Evolutionary conservation across 2,888 invertebrate species (phyloP), one percentile per base, ranked within the genome.

Genomic region (Julus scanicus): DNA sequence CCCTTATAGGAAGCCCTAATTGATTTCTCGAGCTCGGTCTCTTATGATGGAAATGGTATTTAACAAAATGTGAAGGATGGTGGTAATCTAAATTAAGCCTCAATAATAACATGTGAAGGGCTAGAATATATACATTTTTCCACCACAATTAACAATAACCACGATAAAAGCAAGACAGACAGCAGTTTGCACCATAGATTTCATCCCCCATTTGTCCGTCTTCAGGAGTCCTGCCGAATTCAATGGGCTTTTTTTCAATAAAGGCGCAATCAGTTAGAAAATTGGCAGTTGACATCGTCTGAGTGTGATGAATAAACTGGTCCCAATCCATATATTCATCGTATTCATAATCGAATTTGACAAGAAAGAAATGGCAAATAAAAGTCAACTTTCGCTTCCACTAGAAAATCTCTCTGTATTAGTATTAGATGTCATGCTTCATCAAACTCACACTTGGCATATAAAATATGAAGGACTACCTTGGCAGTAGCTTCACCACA

Each of bases 311-410:
- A 63, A 63, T 63, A 63, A 20, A 63, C 63, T 20, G 63, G 20
- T 63, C 63, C 63, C n/a, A 63, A 63, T n/a, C 63, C 63, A 63
- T 63, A 63, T 63, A 63, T 63, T 63, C 63, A 63, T 63, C 63
- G 63, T 63, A 63, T 63, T 63, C 63, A 63, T 63, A 63, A 63
- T 20, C 63, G 63, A 63, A 63, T 63, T 63, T 63, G 63, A 20
- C 63, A 63, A 63, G 63, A 63, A 63, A 63, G 63, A 63, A 63
- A 20, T 63, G 63, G 63, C 63, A 20, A 63, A 63, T 63, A 63
- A 63, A 63, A 63, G 63, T 63, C 63, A 63, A 63, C 63, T 63
- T 63, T 63, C n/a, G 5, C 15, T 20, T 63, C 20, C 63, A 20
- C 63, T 4, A 63, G n/a, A 63, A 63, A 63, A 29, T 29, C 29